Evolutionary conservation across 2,113 vertebrate genomes (phyloP).

Genomic region (Isichthys henryi): DNA sequence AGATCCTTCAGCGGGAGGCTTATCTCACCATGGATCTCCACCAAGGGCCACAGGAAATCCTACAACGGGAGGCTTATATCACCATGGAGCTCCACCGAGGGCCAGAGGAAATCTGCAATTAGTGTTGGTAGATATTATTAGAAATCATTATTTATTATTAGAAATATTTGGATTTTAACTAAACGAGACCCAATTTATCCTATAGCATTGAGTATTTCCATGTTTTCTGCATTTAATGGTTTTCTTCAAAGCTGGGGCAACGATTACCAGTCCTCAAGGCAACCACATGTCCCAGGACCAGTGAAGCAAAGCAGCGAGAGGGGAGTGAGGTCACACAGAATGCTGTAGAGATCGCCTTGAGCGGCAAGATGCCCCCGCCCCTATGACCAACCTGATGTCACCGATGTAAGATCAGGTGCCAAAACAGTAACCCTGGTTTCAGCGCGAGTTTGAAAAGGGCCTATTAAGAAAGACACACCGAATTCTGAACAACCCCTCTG

Average conservation of each 20-base stretch:
- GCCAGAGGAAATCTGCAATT: neutral
- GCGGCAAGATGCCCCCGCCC: neutral
- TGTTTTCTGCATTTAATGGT: too few species aligned
- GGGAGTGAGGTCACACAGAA: neutral
- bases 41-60: too few species aligned
- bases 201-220: neutral
- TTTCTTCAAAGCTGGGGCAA: neutral
- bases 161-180: slow-evolving; percentile 3
- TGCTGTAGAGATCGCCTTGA: neutral
- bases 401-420: neutral
- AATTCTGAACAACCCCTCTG: neutral
- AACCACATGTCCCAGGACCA: neutral
- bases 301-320: neutral
- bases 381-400: neutral
- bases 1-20: neutral
- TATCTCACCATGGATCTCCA: neutral
- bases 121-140: neutral
- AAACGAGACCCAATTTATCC: neutral
- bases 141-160: slow-evolving; percentile 2
- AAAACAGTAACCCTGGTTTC: neutral
- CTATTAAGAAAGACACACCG: neutral
- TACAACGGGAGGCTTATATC: too few species aligned
- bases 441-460: neutral
- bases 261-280: neutral
- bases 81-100: too few species aligned